Evolutionary conservation across 1,140 invertebrate species (phyloP).

Genomic region (Drosophila pandora): DNA sequence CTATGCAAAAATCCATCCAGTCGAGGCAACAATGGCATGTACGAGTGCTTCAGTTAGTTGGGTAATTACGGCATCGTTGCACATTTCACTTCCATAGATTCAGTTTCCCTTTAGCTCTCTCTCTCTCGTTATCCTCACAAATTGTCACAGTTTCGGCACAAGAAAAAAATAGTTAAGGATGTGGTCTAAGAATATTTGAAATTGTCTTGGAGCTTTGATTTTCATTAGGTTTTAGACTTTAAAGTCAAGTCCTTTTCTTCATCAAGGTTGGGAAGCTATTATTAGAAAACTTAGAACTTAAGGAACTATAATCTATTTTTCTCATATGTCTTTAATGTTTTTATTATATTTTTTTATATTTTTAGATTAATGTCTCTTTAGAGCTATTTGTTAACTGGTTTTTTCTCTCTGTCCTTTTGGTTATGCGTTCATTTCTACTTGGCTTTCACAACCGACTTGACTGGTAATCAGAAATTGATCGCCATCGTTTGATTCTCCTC

Average conservation of each 20-base stretch:
- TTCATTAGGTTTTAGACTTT: too few relatives aligned
- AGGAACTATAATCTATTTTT: too few relatives aligned
- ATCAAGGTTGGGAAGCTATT: too few relatives aligned
- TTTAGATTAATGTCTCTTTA: too few relatives aligned
- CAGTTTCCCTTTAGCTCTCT: neutral
- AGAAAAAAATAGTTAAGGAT: neutral
- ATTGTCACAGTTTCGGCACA: constrained; percentile 19
- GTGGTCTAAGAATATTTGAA: neutral
- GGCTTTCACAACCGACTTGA: constrained; percentile 45
- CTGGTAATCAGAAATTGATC: constrained; percentile 65
- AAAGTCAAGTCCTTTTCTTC: too few relatives aligned
- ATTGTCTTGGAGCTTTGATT: too few relatives aligned
- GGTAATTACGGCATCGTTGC: constrained; percentile 50
- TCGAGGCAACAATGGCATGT: constrained; percentile 58
- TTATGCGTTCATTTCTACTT: constrained; percentile 8
- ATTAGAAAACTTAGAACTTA: too few relatives aligned
- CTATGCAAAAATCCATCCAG: constrained; percentile 70
- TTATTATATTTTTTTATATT: too few relatives aligned
- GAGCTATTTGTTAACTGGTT: neutral
- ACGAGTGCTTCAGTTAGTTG: constrained; percentile 52
- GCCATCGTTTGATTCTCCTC: constrained; percentile 26
- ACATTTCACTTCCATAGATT: constrained; percentile 44
- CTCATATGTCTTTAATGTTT: constrained; percentile 15
- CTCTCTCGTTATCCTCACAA: neutral
- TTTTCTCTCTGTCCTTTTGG: neutral